Evolutionary conservation across 2,113 vertebrate genomes (phyloP).

Genomic region (Mellivora capensis): DNA sequence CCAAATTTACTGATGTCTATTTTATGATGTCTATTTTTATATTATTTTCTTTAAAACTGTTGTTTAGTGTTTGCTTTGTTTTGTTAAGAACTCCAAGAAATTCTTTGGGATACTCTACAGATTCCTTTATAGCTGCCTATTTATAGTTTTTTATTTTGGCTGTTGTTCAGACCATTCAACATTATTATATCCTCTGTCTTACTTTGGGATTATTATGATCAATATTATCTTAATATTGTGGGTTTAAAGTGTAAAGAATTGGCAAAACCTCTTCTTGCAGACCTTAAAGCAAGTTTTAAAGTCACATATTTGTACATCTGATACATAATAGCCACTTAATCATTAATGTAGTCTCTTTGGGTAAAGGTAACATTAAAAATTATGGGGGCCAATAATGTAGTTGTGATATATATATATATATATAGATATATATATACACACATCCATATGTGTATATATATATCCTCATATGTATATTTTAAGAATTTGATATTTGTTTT

Average conservation of each 20-base stretch:
- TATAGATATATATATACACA: background rate
- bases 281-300: constrained; percentile 35
- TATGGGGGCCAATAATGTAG: background rate
- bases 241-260: constrained; percentile 20
- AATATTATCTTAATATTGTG: constrained; percentile 23
- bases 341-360: constrained; percentile 28
- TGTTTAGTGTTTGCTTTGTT: constrained; percentile 49
- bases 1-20: constrained; percentile 43
- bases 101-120: background rate
- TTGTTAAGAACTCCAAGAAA: constrained; percentile 38
- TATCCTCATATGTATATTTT: background rate
- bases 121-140: constrained; percentile 2
- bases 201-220: background rate
- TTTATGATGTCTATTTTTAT: constrained; percentile 50
- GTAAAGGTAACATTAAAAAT: constrained; percentile 36
- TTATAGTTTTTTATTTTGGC: constrained; percentile 14
- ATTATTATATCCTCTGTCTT: constrained; percentile 8
- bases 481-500: background rate
- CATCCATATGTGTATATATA: background rate
- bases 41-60: constrained; percentile 36
- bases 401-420: background rate
- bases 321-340: background rate
- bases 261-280: background rate
- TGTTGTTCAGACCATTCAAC: background rate
- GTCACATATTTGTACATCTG: constrained; percentile 12